phyloP scores from a whole-genome alignment of 2,797 vertebrate genomes.

The Pterois miles region DNA sequence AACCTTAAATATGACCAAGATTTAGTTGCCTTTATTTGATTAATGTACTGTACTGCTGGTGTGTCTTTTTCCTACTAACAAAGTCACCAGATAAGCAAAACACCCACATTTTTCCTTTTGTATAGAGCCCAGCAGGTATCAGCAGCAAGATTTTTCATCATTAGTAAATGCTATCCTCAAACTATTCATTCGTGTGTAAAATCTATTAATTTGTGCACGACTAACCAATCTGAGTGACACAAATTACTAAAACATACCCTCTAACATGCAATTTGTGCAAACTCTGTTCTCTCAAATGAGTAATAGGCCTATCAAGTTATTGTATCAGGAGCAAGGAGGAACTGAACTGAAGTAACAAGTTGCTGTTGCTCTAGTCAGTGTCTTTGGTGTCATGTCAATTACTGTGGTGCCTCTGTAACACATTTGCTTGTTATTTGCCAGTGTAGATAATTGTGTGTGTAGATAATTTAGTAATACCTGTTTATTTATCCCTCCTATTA shows the following conservation, averaged over 20 bases:
- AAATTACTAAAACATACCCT: conserved; percentile 4
- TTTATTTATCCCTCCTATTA: not conserved
- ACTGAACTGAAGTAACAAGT: not conserved
- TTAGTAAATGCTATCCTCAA: conserved; percentile 9
- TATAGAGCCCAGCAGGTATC: not conserved
- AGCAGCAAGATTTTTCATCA: not conserved
- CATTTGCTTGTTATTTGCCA: not conserved
- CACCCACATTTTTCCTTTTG: not conserved
- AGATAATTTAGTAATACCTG: not conserved
- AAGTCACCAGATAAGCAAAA: not conserved
- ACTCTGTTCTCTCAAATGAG: conserved; percentile 18
- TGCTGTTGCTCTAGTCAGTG: not conserved
- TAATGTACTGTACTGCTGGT: not conserved
- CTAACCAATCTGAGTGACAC: conserved; percentile 1
- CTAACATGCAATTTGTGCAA: conserved; percentile 25
- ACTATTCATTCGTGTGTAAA: conserved; percentile 20
- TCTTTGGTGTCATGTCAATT: not conserved
- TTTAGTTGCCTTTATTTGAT: not conserved
- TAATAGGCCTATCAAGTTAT: not conserved
- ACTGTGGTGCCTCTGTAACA: not conserved
- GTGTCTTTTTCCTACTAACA: not conserved
- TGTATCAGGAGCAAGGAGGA: not conserved
- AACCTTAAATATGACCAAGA: not conserved
- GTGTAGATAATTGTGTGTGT: not conserved
- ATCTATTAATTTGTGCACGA: conserved; percentile 8